phyloP scores from a whole-genome alignment of 1,140 invertebrate genomes.

The Apis mellifera region DNA sequence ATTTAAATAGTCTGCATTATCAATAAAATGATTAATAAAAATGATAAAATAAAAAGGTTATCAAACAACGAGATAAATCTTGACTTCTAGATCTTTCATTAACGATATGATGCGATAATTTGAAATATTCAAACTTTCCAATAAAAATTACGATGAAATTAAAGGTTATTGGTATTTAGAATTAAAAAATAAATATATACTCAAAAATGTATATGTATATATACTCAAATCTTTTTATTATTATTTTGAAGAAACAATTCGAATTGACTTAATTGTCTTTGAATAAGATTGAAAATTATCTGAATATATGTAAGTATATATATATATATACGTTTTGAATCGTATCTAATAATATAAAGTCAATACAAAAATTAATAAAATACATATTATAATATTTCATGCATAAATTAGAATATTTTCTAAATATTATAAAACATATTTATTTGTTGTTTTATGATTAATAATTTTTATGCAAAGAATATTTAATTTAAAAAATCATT shows the following conservation, averaged over 20 bases:
- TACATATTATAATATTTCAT: not conserved
- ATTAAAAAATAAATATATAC: not conserved
- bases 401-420: too few species aligned
- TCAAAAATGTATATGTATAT: not conserved
- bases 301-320: too few species aligned
- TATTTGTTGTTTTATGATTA: too few species aligned
- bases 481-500: too few species aligned
- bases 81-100: not conserved
- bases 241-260: not conserved
- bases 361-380: not conserved
- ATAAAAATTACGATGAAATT: not conserved
- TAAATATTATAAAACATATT: too few species aligned
- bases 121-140: not conserved
- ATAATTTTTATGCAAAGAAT: too few species aligned
- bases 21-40: not conserved
- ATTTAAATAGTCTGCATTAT: not conserved
- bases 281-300: not conserved
- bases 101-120: not conserved
- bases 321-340: too few species aligned
- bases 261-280: not conserved
- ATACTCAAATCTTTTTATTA: too few species aligned
- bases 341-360: too few species aligned
- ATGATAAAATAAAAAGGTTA: not conserved
- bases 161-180: slow-evolving; percentile 5
- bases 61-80: slow-evolving; percentile 12